Conservation (phyloP, 2,113 vertebrate genomes). For the Andinoacara biseriatus region DNA sequence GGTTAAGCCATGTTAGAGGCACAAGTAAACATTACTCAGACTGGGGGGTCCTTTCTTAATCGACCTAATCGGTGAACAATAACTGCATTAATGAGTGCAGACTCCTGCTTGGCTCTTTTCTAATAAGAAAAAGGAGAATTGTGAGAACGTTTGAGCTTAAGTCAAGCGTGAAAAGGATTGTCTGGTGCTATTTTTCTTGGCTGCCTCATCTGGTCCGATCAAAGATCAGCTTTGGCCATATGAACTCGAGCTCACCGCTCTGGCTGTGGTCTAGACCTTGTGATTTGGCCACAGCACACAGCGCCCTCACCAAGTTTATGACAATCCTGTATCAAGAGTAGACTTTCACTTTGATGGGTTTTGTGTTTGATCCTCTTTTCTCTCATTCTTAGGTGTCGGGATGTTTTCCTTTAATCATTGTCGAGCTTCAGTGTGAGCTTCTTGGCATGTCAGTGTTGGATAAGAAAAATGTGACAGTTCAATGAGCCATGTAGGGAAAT, state of each 20-base stretch:
- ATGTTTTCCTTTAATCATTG: constrained; percentile 34
- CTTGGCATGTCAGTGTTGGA: constrained; percentile 17
- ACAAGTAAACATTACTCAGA: constrained; percentile 36
- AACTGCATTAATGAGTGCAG: constrained; percentile 70
- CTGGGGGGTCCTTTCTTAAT: constrained; percentile 42
- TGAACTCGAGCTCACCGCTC: constrained; percentile 44
- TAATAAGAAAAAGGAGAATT: constrained; percentile 58
- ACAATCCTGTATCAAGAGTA: constrained; percentile 13
- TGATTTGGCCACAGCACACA: constrained; percentile 54
- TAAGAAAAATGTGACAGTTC: constrained; percentile 26
- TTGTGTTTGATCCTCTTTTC: constrained; percentile 43
- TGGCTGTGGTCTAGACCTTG: constrained; percentile 52
- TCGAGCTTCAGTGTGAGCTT: constrained; percentile 26
- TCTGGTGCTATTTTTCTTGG: constrained; percentile 75
- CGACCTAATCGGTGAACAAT: constrained; percentile 72
- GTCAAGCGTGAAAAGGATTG: constrained; percentile 76
- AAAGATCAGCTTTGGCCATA: constrained; percentile 51
- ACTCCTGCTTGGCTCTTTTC: constrained; percentile 59
- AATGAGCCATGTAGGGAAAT: constrained; percentile 1
- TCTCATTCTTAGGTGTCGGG: constrained; percentile 18
- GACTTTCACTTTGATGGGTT: constrained; percentile 21
- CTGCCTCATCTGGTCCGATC: constrained; percentile 61
- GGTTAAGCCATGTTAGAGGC: neutral
- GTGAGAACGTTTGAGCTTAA: constrained; percentile 71
- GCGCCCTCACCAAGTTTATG: constrained; percentile 32